Evolutionary conservation across 2,113 vertebrate genomes (phyloP).

Genomic region (Dipodomys stephensi): DNA sequence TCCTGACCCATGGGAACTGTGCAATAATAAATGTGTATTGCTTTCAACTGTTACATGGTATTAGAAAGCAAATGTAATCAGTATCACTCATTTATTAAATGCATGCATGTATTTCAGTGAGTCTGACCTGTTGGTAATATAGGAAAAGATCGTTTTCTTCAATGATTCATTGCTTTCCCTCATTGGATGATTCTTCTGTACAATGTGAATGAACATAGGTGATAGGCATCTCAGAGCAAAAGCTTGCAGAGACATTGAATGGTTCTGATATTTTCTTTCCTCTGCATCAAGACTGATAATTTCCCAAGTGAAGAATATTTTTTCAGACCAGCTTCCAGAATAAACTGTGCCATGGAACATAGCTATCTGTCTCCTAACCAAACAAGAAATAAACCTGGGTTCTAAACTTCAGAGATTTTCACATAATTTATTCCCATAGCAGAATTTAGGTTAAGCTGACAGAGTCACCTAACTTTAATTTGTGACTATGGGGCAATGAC

Average conservation of each 20-base stretch:
- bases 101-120: background rate
- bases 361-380: background rate
- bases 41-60: background rate
- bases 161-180: background rate
- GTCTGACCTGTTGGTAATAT: background rate
- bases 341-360: background rate
- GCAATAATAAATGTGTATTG: background rate
- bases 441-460: background rate
- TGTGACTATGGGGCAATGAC: background rate
- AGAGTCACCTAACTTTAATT: background rate
- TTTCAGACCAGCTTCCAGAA: background rate
- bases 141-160: background rate
- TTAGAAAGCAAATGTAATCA: background rate
- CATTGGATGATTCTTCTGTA: too few relatives aligned
- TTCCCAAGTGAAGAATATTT: background rate
- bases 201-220: background rate
- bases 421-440: background rate
- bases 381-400: background rate
- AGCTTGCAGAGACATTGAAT: background rate
- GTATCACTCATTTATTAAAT: background rate
- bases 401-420: background rate
- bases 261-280: background rate
- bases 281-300: background rate
- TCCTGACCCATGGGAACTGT: background rate
- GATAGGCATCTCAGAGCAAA: background rate